Conservation (phyloP, 2,888 invertebrate genomes). For the Anoplius nigerrimus region DNA sequence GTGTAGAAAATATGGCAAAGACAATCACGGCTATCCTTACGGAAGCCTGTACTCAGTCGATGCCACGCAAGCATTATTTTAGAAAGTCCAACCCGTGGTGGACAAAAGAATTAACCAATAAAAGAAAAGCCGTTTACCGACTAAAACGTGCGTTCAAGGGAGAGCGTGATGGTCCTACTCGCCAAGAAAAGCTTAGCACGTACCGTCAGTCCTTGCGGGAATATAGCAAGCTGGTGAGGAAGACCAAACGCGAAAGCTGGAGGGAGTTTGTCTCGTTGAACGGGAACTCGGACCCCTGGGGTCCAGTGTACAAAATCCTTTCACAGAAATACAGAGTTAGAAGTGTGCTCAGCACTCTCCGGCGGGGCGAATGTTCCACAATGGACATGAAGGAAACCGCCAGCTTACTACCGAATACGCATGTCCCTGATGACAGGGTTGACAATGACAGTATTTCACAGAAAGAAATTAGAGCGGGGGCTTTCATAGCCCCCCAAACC, state of each 20-base stretch:
- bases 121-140: background rate
- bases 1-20: background rate
- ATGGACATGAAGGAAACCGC: conserved; percentile 24
- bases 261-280: conserved; percentile 33
- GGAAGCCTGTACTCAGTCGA: background rate
- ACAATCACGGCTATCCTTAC: background rate
- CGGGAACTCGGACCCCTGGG: conserved; percentile 37
- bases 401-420: conserved; percentile 23
- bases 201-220: background rate
- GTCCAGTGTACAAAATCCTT: conserved; percentile 39
- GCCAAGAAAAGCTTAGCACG: background rate
- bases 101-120: conserved; percentile 6
- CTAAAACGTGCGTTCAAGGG: background rate
- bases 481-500: background rate
- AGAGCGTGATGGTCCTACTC: background rate
- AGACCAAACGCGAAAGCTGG: conserved; percentile 17
- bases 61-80: background rate
- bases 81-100: conserved; percentile 19
- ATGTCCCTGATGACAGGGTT: conserved; percentile 18
- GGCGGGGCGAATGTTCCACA: conserved; percentile 13
- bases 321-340: conserved; percentile 29
- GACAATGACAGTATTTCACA: background rate
- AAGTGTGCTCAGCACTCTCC: conserved; percentile 24
- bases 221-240: conserved; percentile 23
- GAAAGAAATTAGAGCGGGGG: background rate